A percentile compares a stretch with the other conserved stretches of the same genome.
Conservation (phyloP, 2,888 invertebrate species). For the Tipula lateralis region DNA sequence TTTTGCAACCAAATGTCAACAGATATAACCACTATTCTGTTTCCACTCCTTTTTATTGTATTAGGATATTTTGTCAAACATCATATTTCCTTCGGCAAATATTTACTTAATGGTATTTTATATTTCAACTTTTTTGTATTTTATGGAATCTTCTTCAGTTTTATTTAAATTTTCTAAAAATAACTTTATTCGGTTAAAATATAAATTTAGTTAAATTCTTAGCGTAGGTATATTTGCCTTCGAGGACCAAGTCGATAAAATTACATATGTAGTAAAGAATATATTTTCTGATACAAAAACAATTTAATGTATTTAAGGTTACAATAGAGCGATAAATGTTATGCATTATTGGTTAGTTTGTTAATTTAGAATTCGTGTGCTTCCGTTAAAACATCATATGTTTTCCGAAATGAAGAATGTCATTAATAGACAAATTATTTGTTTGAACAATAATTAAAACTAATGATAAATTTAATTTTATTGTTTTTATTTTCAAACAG, state of each 20-base stretch:
- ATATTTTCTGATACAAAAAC: background rate
- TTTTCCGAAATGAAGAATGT: background rate
- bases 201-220: conserved; percentile 4
- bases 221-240: background rate
- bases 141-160: background rate
- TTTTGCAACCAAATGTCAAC: background rate
- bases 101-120: background rate
- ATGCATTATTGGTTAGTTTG: background rate
- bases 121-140: background rate
- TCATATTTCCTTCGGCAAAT: background rate
- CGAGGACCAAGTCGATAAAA: background rate
- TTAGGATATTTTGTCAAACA: background rate
- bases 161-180: background rate
- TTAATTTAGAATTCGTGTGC: background rate
- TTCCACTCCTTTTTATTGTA: background rate
- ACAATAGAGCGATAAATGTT: background rate
- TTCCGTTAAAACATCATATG: background rate
- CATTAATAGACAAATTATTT: background rate
- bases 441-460: background rate
- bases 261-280: background rate
- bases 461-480: background rate
- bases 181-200: background rate
- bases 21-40: background rate
- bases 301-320: background rate
- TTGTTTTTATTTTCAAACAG: background rate